Base-by-base conservation (phyloP, 2,113 vertebrate species). In the Megalops atlanticus region DNA sequence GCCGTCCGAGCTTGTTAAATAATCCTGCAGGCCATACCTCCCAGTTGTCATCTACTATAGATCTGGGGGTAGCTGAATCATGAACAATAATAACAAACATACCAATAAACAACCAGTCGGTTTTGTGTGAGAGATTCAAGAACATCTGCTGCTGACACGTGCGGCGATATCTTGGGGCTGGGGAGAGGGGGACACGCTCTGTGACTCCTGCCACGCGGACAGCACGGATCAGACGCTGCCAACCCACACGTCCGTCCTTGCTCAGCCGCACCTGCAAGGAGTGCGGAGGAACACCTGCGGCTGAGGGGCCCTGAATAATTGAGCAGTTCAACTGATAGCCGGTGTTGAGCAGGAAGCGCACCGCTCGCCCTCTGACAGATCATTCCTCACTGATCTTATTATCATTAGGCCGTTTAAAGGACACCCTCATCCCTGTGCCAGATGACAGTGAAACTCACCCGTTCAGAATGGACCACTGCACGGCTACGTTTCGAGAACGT, bases 291-390 rank as follows among this genome's bases (percentile, higher is more conserved):
- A 18, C 54, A 76, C 72, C n/a, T 64, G 49, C 76, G 83, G 74
- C 31, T 24, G 68, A 73, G 49, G 76, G 76, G 74, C 10, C 69
- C 68, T 82, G n/a, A 90, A 82, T 87, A 82, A 88, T 85, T 85
- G 73, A 87, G 78, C 38, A 80, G 80, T 12, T 83, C 27, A 73
- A 82, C 18, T 71, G 64, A 72, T 21, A 41, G 58, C 14, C 76
- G 18, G 79, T 77, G 73, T 77, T 81, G 77, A 49, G 74, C 71
- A 16, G 78, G 40, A 72, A 80, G 43, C 40, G 27, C 47, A 14
- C 41, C 10, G n/a, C 16, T 40, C 36, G 72, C 21, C 31, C 43
- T 11, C n/a, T 14, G 64, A 12, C 4, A 47, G 40, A 71, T 4
- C 12, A 27, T 39, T 52, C 38, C 40, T 11, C 36, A 40, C 76